Percentiles rank a stretch among this genome's conserved stretches.
phyloP scores from a whole-genome alignment of 37 sponge, comb jelly and placozoan genomes.

The Oopsacas minuta region DNA sequence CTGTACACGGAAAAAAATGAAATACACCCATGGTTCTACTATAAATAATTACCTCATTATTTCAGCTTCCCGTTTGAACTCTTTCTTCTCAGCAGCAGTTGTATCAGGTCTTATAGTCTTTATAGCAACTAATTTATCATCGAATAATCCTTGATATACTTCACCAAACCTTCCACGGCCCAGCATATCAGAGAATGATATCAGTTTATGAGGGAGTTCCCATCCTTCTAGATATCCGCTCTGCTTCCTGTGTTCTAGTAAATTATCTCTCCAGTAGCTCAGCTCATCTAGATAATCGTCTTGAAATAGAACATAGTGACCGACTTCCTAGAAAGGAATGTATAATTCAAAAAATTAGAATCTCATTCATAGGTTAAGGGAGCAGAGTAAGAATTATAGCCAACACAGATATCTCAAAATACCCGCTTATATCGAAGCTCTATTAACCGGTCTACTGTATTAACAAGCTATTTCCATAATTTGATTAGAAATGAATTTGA shows the following conservation, averaged over 20 bases:
- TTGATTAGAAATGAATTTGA: too few relatives aligned
- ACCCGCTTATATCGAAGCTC: too few relatives aligned
- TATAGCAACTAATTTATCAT: constrained; percentile 40
- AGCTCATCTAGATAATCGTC: constrained; percentile 20
- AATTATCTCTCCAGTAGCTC: constrained; percentile 21
- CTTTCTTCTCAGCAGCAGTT: constrained; percentile 26
- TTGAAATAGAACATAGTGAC: constrained; percentile 21
- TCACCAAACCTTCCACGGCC: constrained; percentile 60
- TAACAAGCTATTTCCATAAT: too few relatives aligned
- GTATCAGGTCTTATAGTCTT: constrained; percentile 65
- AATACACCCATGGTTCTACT: neutral
- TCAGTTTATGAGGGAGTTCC: constrained; percentile 47
- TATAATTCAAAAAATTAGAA: neutral
- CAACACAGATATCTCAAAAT: too few relatives aligned
- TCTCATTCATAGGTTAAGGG: neutral
- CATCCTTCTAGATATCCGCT: constrained; percentile 32
- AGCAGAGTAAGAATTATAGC: too few relatives aligned
- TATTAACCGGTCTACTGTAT: too few relatives aligned
- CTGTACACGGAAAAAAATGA: neutral
- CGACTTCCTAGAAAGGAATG: constrained; percentile 19
- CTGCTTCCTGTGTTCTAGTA: constrained; percentile 23
- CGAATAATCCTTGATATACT: constrained; percentile 48
- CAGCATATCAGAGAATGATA: constrained; percentile 33
- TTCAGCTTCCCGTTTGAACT: constrained; percentile 55
- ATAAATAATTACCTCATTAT: constrained; percentile 43